A percentile compares a stretch with the other conserved stretches of the same genome.
Evolutionary conservation across 2,113 vertebrate species (phyloP).

Genomic region (Sceloporus undulatus): DNA sequence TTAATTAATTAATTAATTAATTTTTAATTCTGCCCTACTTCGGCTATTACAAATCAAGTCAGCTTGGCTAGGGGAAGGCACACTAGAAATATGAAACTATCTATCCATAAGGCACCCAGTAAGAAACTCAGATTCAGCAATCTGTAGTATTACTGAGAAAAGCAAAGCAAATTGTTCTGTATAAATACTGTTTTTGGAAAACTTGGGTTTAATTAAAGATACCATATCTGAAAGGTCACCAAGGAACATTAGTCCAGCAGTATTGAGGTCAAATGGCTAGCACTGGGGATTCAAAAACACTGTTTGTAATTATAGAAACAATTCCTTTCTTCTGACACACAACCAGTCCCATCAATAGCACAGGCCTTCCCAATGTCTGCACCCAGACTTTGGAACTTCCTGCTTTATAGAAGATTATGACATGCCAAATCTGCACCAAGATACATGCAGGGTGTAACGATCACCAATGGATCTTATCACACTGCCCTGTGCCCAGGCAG

Average conservation of each 20-base stretch:
- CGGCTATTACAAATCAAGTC: constrained; percentile 80
- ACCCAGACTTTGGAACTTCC: too few species aligned
- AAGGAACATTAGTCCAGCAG: constrained; percentile 5
- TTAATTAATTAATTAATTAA: constrained; percentile 86
- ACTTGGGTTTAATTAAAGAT: constrained; percentile 71
- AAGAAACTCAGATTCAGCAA: constrained; percentile 66
- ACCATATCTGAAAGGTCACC: constrained; percentile 57
- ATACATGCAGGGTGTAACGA: too few species aligned
- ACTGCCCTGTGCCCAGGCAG: too few species aligned
- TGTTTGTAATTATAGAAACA: not conserved
- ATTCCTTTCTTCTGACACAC: constrained; percentile 12
- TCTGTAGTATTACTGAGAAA: constrained; percentile 71
- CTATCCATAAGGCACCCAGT: constrained; percentile 56
- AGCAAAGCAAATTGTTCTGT: constrained; percentile 68
- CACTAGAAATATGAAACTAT: constrained; percentile 69
- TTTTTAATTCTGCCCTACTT: constrained; percentile 81
- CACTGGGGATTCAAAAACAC: constrained; percentile 7
- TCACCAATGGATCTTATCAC: too few species aligned
- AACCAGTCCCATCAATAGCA: not conserved
- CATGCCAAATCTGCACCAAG: too few species aligned
- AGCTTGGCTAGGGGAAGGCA: constrained; percentile 49
- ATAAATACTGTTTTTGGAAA: constrained; percentile 67
- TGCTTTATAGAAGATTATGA: too few species aligned
- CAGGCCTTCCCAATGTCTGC: too few species aligned
- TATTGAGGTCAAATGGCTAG: constrained; percentile 23